Evolutionary conservation across 1,140 invertebrate species (phyloP).

Genomic region (Drosophila setifemur): DNA sequence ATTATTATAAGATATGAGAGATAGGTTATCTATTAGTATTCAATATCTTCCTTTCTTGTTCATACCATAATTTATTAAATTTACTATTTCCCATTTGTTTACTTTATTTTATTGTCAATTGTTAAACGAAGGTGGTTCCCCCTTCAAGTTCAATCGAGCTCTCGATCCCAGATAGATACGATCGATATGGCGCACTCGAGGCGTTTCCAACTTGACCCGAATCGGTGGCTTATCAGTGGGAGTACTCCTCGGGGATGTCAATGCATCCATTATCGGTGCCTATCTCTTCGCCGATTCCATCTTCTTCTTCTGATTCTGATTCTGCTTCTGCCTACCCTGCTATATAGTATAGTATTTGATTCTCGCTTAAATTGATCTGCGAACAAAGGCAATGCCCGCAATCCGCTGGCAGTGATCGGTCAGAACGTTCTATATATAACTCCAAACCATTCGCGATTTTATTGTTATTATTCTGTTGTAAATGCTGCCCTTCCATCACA

Average conservation of each 20-base stretch:
- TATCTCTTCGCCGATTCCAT: neutral
- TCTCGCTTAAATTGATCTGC: conserved; percentile 26
- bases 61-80: too few species aligned
- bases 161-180: conserved; percentile 2
- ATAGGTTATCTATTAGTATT: too few species aligned
- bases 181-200: conserved; percentile 25
- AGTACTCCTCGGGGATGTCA: conserved; percentile 8
- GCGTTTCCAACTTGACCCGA: conserved; percentile 62
- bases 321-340: too few species aligned
- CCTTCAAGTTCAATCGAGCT: neutral
- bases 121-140: too few species aligned
- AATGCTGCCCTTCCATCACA: conserved; percentile 73
- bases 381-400: neutral
- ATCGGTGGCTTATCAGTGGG: conserved; percentile 43
- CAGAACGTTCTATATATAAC: neutral
- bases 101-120: too few species aligned
- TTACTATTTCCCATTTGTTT: too few species aligned
- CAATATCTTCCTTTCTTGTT: too few species aligned
- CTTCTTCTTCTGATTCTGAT: too few species aligned
- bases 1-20: too few species aligned
- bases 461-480: too few species aligned
- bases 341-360: too few species aligned
- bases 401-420: conserved; percentile 1
- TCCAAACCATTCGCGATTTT: too few species aligned
- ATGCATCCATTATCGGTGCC: conserved; percentile 21